Evolutionary conservation across 2,888 invertebrate genomes (phyloP).

Genomic region (Mythimna vitellina): DNA sequence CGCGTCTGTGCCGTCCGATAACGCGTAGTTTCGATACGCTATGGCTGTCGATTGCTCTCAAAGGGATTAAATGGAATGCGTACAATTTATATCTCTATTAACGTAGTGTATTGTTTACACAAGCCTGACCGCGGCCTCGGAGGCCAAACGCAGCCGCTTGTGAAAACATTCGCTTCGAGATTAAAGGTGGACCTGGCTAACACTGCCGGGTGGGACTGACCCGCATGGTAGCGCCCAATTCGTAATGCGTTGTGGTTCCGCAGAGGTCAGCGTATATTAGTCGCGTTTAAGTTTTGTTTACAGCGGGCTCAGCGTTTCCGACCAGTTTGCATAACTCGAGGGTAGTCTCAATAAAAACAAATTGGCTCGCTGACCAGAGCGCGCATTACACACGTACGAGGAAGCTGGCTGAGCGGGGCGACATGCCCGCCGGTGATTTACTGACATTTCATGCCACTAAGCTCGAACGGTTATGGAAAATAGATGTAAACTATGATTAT

Average conservation of each 20-base stretch:
- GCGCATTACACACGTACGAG: slow-evolving; percentile 89
- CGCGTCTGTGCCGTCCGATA: slow-evolving; percentile 79
- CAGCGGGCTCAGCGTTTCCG: slow-evolving; percentile 88
- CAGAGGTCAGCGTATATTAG: slow-evolving; percentile 76
- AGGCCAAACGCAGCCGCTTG: slow-evolving; percentile 84
- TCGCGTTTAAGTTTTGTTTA: slow-evolving; percentile 85
- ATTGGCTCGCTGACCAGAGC: slow-evolving; percentile 88
- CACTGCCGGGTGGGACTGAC: slow-evolving; percentile 72
- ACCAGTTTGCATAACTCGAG: slow-evolving; percentile 89
- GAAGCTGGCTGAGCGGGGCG: slow-evolving; percentile 85
- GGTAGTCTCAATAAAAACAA: slow-evolving; percentile 90
- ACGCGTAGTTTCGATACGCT: slow-evolving; percentile 78
- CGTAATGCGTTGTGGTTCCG: slow-evolving; percentile 45
- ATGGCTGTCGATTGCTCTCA: slow-evolving; percentile 82
- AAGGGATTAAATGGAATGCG: slow-evolving; percentile 87
- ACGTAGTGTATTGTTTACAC: slow-evolving; percentile 88
- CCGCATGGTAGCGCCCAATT: slow-evolving; percentile 64
- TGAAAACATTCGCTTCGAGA: slow-evolving; percentile 87
- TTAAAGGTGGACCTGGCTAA: slow-evolving; percentile 86
- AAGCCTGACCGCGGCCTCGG: slow-evolving; percentile 83
- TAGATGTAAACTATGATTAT: slow-evolving; percentile 67
- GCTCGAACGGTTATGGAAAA: slow-evolving; percentile 68
- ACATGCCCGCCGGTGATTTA: slow-evolving; percentile 86
- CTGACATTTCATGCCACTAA: slow-evolving; percentile 75
- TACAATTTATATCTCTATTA: slow-evolving; percentile 90